Evolutionary conservation across 2,797 vertebrate genomes (phyloP).

Genomic region (Sphenodon punctatus): DNA sequence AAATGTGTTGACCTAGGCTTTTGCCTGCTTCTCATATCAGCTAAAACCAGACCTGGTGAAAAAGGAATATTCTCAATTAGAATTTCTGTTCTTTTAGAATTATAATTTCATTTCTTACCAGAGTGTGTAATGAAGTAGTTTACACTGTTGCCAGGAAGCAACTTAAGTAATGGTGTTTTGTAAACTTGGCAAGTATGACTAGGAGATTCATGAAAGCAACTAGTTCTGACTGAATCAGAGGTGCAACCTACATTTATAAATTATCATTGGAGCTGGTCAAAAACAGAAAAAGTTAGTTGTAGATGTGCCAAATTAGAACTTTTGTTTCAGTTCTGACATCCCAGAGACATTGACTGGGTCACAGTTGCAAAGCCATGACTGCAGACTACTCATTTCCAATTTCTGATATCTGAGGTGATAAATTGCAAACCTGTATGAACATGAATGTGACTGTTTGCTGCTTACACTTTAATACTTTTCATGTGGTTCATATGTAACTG

Average conservation of each 20-base stretch:
- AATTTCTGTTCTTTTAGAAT: background rate
- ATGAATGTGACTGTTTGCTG: background rate
- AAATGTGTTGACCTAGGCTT: too few relatives aligned
- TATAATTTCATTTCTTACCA: background rate
- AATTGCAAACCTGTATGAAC: background rate
- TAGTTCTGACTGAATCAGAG: background rate
- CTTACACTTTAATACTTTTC: background rate
- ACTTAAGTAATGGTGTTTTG: background rate
- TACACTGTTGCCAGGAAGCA: background rate
- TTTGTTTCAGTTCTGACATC: background rate
- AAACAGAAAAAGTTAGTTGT: background rate
- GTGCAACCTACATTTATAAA: background rate
- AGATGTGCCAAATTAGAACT: background rate
- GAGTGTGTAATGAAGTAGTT: background rate
- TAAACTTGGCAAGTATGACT: background rate
- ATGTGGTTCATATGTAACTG: background rate
- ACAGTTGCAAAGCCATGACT: background rate
- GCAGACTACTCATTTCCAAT: background rate
- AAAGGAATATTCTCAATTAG: background rate
- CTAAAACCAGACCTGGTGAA: background rate
- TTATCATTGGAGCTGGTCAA: background rate
- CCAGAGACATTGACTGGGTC: background rate
- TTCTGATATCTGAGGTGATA: constrained; percentile 26
- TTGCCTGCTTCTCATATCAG: too few relatives aligned
- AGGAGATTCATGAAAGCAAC: background rate